Evolutionary conservation across 1,140 invertebrate genomes (phyloP).

Genomic region (Pissodes strobi): DNA sequence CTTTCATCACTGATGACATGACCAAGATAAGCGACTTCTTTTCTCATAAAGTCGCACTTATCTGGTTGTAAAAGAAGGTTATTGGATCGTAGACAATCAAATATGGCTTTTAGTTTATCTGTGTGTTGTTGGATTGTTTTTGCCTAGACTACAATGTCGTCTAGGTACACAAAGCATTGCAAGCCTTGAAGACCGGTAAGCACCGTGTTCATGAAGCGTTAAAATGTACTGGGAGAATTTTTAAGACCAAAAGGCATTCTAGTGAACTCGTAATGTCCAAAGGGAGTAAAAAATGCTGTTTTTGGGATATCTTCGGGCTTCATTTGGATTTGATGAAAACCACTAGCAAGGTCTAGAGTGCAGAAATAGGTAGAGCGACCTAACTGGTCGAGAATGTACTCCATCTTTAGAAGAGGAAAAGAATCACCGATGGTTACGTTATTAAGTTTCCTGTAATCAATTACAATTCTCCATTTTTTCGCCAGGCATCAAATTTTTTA

Average conservation of each 20-base stretch:
- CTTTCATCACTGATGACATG: constrained; percentile 52
- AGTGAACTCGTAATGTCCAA: constrained; percentile 48
- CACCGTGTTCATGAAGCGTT: constrained; percentile 50
- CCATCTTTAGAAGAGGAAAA: constrained; percentile 58
- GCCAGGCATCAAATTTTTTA: constrained; percentile 48
- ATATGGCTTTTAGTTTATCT: background rate
- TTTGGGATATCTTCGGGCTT: constrained; percentile 52
- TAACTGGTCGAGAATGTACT: constrained; percentile 58
- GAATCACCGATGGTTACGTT: constrained; percentile 14
- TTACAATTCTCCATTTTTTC: constrained; percentile 20
- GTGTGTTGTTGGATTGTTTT: constrained; percentile 45
- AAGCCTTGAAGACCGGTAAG: constrained; percentile 48
- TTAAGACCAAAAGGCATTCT: constrained; percentile 54
- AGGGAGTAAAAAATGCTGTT: constrained; percentile 58
- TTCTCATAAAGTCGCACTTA: constrained; percentile 54
- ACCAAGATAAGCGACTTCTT: no score
- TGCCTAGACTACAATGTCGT: no score
- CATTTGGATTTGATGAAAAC: constrained; percentile 59
- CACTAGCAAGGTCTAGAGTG: constrained; percentile 55
- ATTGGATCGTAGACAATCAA: background rate
- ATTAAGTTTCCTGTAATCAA: constrained; percentile 18
- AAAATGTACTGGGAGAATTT: no score
- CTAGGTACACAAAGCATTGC: constrained; percentile 50
- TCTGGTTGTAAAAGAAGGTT: constrained; percentile 31
- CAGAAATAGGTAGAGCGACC: constrained; percentile 53